These are phyloP conservation scores for Nothocercus nigrocapillus DNA, from an alignment of 2,113 vertebrate genomes.

Conservation along the genomic window DNA sequence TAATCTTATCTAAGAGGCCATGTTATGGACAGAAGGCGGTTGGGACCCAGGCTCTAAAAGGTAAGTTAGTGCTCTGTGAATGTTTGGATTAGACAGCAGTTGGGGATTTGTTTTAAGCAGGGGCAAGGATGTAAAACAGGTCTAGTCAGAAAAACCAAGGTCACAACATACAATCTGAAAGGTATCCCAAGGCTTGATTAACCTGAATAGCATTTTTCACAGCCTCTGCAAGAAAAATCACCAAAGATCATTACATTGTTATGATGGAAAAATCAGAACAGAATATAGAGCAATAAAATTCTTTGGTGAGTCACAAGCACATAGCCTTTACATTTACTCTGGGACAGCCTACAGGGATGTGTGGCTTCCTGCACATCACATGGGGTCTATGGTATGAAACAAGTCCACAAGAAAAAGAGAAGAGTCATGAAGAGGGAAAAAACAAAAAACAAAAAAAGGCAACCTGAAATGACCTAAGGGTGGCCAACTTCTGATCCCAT, in stretches of 20 bases:
- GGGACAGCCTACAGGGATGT: neutral
- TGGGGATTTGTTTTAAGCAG: neutral
- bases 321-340: neutral
- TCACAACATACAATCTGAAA: neutral
- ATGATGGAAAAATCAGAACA: neutral
- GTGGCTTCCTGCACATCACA: neutral
- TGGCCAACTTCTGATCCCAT: neutral
- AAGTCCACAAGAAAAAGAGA: neutral
- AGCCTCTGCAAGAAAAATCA: neutral
- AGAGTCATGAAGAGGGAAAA: neutral
- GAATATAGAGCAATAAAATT: neutral
- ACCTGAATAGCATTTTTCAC: neutral
- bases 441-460: too few species aligned
- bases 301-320: fast-evolving
- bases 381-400: neutral
- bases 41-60: neutral
- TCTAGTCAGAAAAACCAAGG: neutral
- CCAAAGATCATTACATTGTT: neutral
- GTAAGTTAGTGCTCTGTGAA: neutral
- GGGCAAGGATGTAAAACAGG: neutral
- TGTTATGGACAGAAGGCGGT: neutral
- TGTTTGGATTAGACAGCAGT: neutral
- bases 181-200: neutral
- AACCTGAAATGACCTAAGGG: neutral
- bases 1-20: neutral